These are phyloP conservation scores for Corticium candelabrum DNA, from an alignment of 37 sponge, comb jelly and placozoan genomes.

Conservation along the genomic window DNA sequence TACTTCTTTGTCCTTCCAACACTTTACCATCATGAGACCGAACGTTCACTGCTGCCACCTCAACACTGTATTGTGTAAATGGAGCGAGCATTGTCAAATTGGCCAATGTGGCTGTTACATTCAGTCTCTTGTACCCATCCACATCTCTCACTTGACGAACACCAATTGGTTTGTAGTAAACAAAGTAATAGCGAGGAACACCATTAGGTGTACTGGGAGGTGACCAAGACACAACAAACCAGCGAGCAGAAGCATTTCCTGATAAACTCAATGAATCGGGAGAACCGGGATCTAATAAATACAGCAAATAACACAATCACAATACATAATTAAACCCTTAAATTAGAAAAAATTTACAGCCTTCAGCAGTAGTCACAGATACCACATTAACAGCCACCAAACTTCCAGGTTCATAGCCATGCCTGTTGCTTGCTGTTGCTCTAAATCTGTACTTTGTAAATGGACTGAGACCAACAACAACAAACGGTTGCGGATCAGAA, in stretches of 20 bases:
- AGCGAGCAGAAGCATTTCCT: no score
- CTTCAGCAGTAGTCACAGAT: neutral
- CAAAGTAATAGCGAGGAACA: neutral
- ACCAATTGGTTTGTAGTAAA: neutral
- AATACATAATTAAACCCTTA: neutral
- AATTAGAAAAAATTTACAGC: neutral
- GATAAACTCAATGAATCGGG: neutral
- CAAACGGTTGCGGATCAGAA: no score
- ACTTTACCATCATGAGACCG: neutral
- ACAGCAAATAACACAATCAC: neutral
- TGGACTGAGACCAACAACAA: neutral
- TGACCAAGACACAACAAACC: neutral
- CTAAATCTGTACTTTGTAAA: neutral
- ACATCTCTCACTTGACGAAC: no score
- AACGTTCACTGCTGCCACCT: neutral
- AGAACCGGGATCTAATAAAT: neutral
- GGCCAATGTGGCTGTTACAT: no score
- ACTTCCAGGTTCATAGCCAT: neutral
- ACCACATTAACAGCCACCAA: no score
- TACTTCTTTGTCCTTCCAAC: neutral
- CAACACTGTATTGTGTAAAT: neutral
- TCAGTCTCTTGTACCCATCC: no score
- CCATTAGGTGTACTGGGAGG: neutral
- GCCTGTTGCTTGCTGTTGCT: neutral
- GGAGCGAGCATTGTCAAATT: neutral